Evolutionary conservation across 2,797 vertebrate genomes (phyloP), one percentile per base, ranked within the genome.

Genomic region (Cottoperca gobio): DNA sequence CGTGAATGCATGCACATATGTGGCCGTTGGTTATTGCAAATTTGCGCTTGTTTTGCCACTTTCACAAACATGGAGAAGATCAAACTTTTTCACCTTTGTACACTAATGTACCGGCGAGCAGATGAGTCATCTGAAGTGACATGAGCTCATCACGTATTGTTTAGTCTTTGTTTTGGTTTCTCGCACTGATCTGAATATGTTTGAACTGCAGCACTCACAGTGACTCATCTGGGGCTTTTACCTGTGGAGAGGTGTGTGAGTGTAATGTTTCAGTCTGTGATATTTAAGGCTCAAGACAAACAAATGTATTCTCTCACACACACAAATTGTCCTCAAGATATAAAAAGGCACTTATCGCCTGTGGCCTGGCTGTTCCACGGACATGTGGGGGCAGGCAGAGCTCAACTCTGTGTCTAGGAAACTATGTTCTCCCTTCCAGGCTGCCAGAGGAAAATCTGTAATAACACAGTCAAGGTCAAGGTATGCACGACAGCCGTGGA

Each of bases 341-440:
- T 21, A n/a, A 62, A 55, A 72, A 66, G 14, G 24, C 58, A 76
- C 14, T 35, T 57, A 64, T 50, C 55, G 49, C 61, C 66, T 21
- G 48, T 26, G 62, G 58, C 67, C 17, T 40, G 61, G 66, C 17
- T 40, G 12, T 31, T 73, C 19, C 24, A 24, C 14, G 14, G 75
- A 85, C 89, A n/a, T 83, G 87, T 80, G 72, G 55, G 67, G 75
- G 64, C 84, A 89, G 54, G 83, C 46, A 73, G 17, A 63, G 60
- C 55, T 60, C 1, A 28, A 0, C 12, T 74, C 13, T 49, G 21
- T n/a, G 26, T 16, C 26, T 26, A 3, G 40, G 62, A 80, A 84
- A 78, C 63, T 48, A 17, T 69, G 61, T 50, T 46, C 62, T 63
- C 64, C 53, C 33, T 57, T 59, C n/a, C 12, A 58, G n/a, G 61